phyloP scores from a whole-genome alignment of 2,797 vertebrate species.

The Amphiprion clarkii region DNA sequence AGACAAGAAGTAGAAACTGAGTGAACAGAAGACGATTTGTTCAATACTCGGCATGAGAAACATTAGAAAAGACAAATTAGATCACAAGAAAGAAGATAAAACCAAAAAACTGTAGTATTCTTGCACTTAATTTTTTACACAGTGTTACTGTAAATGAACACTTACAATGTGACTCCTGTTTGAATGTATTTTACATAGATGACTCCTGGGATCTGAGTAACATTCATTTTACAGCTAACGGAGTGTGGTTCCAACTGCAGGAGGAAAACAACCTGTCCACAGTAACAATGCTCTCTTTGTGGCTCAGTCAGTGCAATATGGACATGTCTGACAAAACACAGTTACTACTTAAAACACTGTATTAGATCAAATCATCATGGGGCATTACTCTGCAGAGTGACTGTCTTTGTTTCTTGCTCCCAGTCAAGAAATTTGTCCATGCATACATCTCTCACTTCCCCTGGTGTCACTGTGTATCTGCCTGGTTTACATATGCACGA shows the following conservation, averaged over 20 bases:
- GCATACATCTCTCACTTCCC: slow-evolving; percentile 26
- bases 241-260: background rate
- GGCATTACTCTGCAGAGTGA: slow-evolving; percentile 10
- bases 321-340: slow-evolving; percentile 25
- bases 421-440: slow-evolving; percentile 8
- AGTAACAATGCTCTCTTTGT: slow-evolving; percentile 51
- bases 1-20: background rate
- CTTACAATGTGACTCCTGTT: too few relatives aligned
- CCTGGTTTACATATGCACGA: slow-evolving; percentile 59
- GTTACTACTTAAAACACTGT: slow-evolving; percentile 16
- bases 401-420: slow-evolving; percentile 27
- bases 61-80: background rate
- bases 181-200: too few relatives aligned
- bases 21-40: background rate
- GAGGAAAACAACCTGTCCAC: slow-evolving; percentile 31
- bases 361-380: slow-evolving; percentile 33
- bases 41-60: background rate
- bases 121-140: slow-evolving; percentile 1
- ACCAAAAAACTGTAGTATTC: too few relatives aligned
- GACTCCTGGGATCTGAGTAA: background rate
- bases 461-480: slow-evolving; percentile 42
- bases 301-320: slow-evolving; percentile 24
- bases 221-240: background rate
- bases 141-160: too few relatives aligned
- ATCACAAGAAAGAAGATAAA: background rate